Conservation (phyloP, 2,797 vertebrate species). For the Myotis planiceps region DNA sequence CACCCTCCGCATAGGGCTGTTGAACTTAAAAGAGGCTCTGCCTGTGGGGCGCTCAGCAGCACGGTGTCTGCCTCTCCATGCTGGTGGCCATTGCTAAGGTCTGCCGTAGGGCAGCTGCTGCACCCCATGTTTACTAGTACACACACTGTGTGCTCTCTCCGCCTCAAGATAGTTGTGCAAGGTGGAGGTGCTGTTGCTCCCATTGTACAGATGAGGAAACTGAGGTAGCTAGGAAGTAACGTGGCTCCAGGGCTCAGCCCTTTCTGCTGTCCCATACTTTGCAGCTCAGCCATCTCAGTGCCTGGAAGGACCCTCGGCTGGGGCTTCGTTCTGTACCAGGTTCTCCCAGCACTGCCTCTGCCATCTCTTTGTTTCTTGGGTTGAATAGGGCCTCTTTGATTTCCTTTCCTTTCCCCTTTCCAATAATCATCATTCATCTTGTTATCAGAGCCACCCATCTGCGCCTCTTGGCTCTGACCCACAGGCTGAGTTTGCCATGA, state of each 20-base stretch:
- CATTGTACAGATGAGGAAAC: background rate
- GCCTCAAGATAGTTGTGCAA: background rate
- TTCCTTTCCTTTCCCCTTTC: slow-evolving; percentile 26
- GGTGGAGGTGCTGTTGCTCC: background rate
- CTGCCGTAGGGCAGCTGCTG: accelerated
- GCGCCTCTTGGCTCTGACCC: background rate
- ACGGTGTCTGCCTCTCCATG: accelerated
- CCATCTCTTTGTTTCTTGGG: background rate
- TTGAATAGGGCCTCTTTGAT: background rate
- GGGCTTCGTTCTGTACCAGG: background rate
- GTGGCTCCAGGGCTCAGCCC: background rate
- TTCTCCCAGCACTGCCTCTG: background rate
- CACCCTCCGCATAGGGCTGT: background rate
- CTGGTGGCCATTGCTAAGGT: background rate
- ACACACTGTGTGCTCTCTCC: accelerated
- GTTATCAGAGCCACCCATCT: background rate
- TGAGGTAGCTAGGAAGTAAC: background rate
- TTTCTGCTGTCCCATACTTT: background rate
- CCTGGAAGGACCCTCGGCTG: background rate
- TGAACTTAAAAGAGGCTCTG: background rate
- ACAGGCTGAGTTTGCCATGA: background rate
- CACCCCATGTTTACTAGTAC: accelerated
- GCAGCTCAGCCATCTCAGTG: background rate
- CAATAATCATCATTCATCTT: background rate
- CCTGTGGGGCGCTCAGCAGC: accelerated